phyloP scores from a whole-genome alignment of 2,113 vertebrate species.

The Amazona guildingii region DNA sequence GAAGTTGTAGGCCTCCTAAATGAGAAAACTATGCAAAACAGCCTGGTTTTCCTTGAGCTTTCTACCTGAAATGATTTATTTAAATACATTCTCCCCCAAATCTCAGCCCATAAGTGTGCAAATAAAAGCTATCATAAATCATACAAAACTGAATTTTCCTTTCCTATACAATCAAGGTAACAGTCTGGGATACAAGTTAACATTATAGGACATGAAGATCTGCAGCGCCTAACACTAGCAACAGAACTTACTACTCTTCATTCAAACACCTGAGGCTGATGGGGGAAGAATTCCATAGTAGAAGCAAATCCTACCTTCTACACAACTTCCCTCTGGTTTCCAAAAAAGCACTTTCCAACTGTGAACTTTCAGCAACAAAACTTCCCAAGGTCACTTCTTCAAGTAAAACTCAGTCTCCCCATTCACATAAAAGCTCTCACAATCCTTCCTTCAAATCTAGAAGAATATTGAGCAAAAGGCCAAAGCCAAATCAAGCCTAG shows the following conservation, averaged over 20 bases:
- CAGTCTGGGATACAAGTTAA: background rate
- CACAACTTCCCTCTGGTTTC: background rate
- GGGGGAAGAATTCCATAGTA: rapidly evolving
- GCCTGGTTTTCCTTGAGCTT: background rate
- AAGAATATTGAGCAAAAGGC: background rate
- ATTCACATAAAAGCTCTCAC: rapidly evolving
- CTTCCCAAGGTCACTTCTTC: rapidly evolving
- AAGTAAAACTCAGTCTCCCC: background rate
- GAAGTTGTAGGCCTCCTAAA: background rate
- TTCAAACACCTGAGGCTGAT: background rate
- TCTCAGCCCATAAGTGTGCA: rapidly evolving
- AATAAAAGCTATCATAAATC: background rate
- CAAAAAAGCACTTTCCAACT: background rate
- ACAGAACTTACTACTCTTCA: background rate
- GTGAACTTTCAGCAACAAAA: background rate
- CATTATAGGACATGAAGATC: background rate
- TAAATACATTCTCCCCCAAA: background rate
- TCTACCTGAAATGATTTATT: background rate
- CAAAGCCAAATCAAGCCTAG: background rate
- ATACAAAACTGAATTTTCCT: background rate
- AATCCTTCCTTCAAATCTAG: background rate
- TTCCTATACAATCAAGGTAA: background rate
- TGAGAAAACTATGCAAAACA: background rate
- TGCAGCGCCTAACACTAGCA: background rate
- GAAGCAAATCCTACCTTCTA: background rate